phyloP scores from a whole-genome alignment of 2,797 vertebrate species.

The Myotis pilosus region DNA sequence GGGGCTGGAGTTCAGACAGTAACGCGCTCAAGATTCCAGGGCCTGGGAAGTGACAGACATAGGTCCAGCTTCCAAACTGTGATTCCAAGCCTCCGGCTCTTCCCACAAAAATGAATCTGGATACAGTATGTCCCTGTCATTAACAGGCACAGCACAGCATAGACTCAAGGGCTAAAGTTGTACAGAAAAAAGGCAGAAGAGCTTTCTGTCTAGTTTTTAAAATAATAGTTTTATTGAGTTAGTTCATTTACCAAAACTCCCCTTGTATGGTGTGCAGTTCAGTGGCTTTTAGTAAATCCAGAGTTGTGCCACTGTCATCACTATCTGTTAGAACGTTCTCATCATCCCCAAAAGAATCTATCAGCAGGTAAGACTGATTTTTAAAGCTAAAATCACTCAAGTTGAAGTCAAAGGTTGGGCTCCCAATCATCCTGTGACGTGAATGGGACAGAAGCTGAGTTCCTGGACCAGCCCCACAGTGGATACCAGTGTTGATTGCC shows the following conservation, averaged over 20 bases:
- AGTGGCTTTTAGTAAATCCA: conserved; percentile 8
- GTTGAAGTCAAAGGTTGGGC: background rate
- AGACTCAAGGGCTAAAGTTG: background rate
- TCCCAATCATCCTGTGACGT: background rate
- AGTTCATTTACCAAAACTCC: background rate
- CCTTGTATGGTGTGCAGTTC: background rate
- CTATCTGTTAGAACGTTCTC: background rate
- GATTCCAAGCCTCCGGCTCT: background rate
- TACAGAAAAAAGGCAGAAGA: background rate
- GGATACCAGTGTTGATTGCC: background rate
- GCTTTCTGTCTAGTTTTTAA: conserved; percentile 35
- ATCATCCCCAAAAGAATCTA: background rate
- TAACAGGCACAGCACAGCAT: background rate
- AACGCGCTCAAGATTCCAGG: background rate
- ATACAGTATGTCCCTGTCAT: background rate
- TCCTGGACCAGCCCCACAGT: background rate
- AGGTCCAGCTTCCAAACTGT: background rate
- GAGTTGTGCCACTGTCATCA: background rate
- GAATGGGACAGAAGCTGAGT: background rate
- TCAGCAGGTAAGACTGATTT: background rate
- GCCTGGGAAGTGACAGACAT: background rate
- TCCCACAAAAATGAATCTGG: background rate
- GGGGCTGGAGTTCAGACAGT: background rate
- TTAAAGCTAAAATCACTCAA: background rate
- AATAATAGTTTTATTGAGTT: background rate